Evolutionary conservation across 2,113 vertebrate genomes (phyloP).

Genomic region (Anser cygnoides): DNA sequence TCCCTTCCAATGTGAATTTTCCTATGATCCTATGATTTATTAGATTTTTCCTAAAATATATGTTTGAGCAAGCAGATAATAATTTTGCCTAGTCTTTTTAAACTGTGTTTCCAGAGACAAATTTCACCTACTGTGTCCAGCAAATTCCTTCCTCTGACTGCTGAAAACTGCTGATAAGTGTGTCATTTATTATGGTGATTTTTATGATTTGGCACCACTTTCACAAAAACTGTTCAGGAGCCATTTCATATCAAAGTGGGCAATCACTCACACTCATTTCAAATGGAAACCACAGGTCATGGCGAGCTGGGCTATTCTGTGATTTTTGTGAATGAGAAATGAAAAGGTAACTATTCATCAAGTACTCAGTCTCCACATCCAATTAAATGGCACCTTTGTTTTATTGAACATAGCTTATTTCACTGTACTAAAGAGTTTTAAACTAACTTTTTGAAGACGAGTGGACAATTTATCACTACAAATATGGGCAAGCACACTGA

Average conservation of each 20-base stretch:
- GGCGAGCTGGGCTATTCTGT: neutral
- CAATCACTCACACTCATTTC: neutral
- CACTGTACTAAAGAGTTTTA: neutral
- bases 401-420: neutral
- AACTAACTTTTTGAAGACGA: neutral
- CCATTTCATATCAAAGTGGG: neutral
- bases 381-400: neutral
- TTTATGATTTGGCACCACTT: slow-evolving; percentile 25
- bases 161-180: slow-evolving; percentile 28
- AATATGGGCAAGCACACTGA: neutral
- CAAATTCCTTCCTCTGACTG: slow-evolving; percentile 30
- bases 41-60: neutral
- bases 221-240: neutral
- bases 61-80: neutral
- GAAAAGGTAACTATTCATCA: neutral
- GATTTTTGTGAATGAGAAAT: slow-evolving; percentile 36
- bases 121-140: neutral
- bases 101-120: slow-evolving; percentile 8
- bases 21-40: neutral
- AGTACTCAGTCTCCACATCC: neutral
- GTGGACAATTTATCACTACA: slow-evolving; percentile 1
- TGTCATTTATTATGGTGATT: slow-evolving; percentile 5
- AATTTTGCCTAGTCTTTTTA: neutral
- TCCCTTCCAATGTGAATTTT: neutral
- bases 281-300: slow-evolving; percentile 14